Conservation (phyloP, 2,888 invertebrate genomes). For the Crematogaster levior region DNA sequence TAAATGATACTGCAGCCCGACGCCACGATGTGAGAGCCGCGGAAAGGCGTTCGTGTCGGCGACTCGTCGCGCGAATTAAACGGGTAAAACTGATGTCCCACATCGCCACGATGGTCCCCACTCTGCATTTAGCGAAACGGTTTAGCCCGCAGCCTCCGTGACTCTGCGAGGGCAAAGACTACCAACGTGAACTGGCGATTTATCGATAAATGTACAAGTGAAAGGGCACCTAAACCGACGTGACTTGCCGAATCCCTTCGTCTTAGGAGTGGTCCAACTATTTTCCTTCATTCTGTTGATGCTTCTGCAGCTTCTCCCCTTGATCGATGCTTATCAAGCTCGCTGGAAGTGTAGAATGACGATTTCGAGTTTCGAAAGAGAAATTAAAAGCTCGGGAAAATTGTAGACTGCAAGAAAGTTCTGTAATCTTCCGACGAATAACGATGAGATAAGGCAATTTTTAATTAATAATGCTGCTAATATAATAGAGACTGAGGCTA, state of each 20-base stretch:
- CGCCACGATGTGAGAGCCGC: background rate
- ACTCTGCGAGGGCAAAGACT: constrained; percentile 60
- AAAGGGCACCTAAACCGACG: constrained; percentile 21
- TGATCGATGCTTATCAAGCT: background rate
- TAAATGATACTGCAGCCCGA: background rate
- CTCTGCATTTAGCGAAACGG: constrained; percentile 23
- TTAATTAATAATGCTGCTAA: background rate
- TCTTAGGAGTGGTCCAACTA: background rate
- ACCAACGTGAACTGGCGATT: constrained; percentile 34
- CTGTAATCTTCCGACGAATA: background rate
- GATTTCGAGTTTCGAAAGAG: background rate
- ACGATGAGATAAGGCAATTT: background rate
- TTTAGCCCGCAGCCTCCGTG: constrained; percentile 17
- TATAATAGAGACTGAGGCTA: constrained; percentile 4
- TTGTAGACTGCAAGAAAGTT: background rate
- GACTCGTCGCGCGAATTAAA: constrained; percentile 52
- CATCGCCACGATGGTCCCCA: constrained; percentile 45
- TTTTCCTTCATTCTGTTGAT: background rate
- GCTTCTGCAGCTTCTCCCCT: background rate
- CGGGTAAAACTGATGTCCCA: constrained; percentile 52
- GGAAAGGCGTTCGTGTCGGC: constrained; percentile 39
- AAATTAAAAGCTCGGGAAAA: constrained; percentile 1
- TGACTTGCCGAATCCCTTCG: background rate
- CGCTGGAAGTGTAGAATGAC: background rate
- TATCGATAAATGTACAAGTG: constrained; percentile 50